Conservation (phyloP, 2,797 vertebrate genomes). For the Sebastes alutus region DNA sequence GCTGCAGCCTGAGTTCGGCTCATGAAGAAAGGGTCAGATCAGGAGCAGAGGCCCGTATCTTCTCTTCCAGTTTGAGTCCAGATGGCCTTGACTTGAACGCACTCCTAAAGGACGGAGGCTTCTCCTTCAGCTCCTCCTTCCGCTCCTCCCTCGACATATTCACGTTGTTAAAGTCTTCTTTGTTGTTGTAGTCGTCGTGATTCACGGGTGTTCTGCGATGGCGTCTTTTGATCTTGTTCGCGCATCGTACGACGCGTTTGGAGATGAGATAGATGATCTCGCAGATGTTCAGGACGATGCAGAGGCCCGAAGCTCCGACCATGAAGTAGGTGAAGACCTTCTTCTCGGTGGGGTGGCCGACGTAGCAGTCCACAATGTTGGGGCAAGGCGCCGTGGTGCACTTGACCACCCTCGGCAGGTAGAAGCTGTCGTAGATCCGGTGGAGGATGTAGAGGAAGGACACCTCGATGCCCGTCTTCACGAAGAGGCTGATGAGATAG, state of each 20-base stretch:
- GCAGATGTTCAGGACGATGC: conserved; percentile 93
- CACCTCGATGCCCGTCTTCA: conserved; percentile 90
- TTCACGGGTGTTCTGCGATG: background rate
- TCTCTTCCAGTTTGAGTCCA: conserved; percentile 49
- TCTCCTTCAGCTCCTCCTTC: conserved; percentile 56
- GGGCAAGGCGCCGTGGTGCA: conserved; percentile 89
- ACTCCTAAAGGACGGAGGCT: conserved; percentile 70
- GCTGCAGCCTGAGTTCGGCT: background rate
- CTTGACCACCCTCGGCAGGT: conserved; percentile 92
- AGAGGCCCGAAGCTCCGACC: conserved; percentile 94
- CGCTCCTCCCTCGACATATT: background rate
- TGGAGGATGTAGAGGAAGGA: conserved; percentile 95
- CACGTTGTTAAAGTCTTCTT: conserved; percentile 73
- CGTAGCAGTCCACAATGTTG: conserved; percentile 95
- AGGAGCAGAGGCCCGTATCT: conserved; percentile 84
- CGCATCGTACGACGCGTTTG: conserved; percentile 77
- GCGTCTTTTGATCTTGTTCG: conserved; percentile 59
- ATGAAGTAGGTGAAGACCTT: conserved; percentile 99
- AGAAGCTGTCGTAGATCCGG: conserved; percentile 91
- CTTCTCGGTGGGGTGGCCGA: conserved; percentile 96
- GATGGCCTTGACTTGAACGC: conserved; percentile 20
- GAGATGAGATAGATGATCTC: conserved; percentile 94
- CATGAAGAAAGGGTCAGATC: conserved; percentile 64
- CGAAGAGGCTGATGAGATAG: conserved; percentile 93
- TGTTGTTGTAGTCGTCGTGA: conserved; percentile 30